Evolutionary conservation across 1,140 invertebrate genomes (phyloP), one percentile per base, ranked within the genome.

Genomic region (Drosophila nebulosa): DNA sequence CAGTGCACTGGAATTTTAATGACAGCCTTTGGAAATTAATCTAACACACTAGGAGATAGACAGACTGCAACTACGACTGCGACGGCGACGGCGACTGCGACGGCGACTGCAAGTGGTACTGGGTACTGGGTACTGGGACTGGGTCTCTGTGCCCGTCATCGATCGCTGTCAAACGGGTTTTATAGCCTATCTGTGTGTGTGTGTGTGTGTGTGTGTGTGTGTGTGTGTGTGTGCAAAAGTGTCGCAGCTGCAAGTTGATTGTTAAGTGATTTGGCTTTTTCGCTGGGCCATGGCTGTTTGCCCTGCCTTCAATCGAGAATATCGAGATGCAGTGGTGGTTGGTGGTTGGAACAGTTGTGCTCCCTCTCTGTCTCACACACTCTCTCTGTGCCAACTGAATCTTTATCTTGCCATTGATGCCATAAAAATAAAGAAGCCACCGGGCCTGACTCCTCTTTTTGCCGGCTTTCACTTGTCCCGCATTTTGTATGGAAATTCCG

Each of bases 11-110:
- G 83, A 86, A 86, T 86, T 86, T 86, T 86, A 86, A 86, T 86
- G 83, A 86, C 83, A 86, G 83, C 83, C 83, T 86, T 88, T 86
- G 83, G 78, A 86, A 86, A 86, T 86, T 86, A 88, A 88, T 88
- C 83, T 88, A 88, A 88, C 84, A 65, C 83, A 79, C 62, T 80
- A 66, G 78, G 63, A 79, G 53, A 64, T 57, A 12, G 59, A 67
- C 71, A 67, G 70, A 74, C 52, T 74, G 63, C 53, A 55, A 56
- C 56, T 66, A 39, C 62, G 65, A 42, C 58, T 63, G 52, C 35
- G 36, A 39, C 36, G 16, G 63, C 53, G 55, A 36, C 50, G 59
- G 32, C 53, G 65, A 46, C 59, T 52, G 64, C n/a, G 39, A 39
- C 36, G 42, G 21, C 12, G 30, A n/a, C 30, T 32, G 30, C 4